These are phyloP conservation scores for Penelope pileata DNA, from an alignment of 2,113 vertebrate genomes.

Conservation along the genomic window DNA sequence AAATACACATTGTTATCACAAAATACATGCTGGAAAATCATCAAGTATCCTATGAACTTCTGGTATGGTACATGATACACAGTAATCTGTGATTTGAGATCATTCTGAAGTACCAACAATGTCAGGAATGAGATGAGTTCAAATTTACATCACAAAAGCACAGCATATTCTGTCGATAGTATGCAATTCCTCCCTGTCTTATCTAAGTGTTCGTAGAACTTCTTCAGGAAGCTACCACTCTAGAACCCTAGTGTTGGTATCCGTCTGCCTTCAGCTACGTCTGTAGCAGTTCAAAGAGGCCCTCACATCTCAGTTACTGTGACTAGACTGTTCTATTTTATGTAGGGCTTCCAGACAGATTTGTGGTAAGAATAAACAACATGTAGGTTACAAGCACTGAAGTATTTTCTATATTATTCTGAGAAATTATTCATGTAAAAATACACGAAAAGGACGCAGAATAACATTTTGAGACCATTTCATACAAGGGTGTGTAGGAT, in stretches of 20 bases:
- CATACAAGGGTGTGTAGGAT: not conserved
- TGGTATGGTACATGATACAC: not conserved
- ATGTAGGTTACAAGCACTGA: not conserved
- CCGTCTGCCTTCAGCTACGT: not conserved
- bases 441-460: not conserved
- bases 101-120: not conserved
- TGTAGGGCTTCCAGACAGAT: not conserved
- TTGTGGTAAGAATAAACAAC: not conserved
- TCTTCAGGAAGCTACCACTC: not conserved
- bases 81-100: not conserved
- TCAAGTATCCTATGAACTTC: not conserved
- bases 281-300: not conserved
- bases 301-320: not conserved
- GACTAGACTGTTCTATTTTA: not conserved
- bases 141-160: not conserved
- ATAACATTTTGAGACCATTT: not conserved
- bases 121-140: not conserved
- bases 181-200: not conserved
- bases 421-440: not conserved
- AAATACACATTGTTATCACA: not conserved
- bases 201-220: not conserved
- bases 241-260: not conserved
- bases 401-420: not conserved
- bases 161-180: not conserved
- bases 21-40: not conserved